Evolutionary conservation across 2,113 vertebrate species (phyloP).

Genomic region (Ailuropoda melanoleuca): DNA sequence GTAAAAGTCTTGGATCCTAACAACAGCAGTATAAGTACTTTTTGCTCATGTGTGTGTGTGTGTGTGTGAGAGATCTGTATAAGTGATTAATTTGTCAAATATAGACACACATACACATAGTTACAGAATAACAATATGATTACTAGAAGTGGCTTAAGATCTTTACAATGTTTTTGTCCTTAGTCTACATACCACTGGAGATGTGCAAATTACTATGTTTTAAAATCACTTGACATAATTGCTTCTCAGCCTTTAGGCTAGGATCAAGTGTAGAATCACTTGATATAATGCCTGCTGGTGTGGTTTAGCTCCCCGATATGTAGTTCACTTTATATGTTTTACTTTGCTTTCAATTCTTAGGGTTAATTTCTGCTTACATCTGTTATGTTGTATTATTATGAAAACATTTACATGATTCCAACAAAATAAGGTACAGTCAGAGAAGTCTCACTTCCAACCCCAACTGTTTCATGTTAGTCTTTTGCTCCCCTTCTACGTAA

Average conservation of each 20-base stretch:
- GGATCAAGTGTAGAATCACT: not conserved
- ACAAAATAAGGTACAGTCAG: not conserved
- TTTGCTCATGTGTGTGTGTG: not conserved
- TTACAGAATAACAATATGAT: not conserved
- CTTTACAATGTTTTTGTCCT: not conserved
- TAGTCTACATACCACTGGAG: not conserved
- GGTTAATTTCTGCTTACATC: not conserved
- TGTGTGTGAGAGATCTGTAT: not conserved
- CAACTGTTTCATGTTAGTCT: not conserved
- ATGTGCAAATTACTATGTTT: not conserved
- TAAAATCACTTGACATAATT: not conserved
- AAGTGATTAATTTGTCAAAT: not conserved
- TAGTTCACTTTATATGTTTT: not conserved
- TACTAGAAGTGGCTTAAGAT: not conserved
- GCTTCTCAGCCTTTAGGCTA: not conserved
- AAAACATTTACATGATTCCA: not conserved
- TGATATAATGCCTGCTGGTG: not conserved
- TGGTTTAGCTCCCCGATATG: not conserved
- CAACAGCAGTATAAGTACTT: not conserved
- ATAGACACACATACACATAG: not conserved
- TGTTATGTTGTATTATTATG: not conserved
- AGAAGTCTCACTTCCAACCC: not conserved
- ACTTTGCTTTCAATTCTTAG: not conserved
- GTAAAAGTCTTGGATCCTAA: not conserved
- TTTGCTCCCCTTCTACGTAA: not conserved